Base-by-base conservation (phyloP, 2,888 invertebrate genomes). In the Cataglyphis altisquamis region DNA sequence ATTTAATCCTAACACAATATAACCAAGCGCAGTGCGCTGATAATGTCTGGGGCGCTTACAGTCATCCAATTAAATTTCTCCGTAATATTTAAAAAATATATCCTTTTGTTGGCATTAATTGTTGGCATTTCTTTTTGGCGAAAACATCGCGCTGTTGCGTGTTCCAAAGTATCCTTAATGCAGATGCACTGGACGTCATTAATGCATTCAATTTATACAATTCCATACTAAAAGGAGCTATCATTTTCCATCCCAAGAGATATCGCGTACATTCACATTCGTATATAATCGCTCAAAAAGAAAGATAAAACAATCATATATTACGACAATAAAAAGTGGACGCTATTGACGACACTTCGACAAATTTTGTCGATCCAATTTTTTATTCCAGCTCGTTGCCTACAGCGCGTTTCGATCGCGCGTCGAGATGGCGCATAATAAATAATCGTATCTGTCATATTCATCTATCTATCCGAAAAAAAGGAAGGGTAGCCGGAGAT, bases 391-490 rank as follows among this genome's bases (percentile, higher is more conserved):
- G 18, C 25, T 72, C 78, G 70, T 70, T 78, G 78, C 78, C 60
- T 41, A 36, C 78, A 25, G 45, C 45, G 68, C 52, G 52, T 9
- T 52, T 55, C 77, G 77, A 77, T 57, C 77, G 77, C 72, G 45
- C 72, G 72, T 70, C 78, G 78, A 70, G 78, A 60, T 78, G 72
- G 78, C 72, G 78, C 78, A 72, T 80, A 72, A 80, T 80, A 80
- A 80, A 80, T 80, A 80, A 80, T 80, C 78, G 78, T 72, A 72
- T 80, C 78, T 72, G 78, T 80, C 78, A 45, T 80, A 80, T 80
- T 80, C 78, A 70, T 80, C 78, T 80, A 72, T 80, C 72, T 60
- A 60, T 45, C 21, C 60, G 60, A 39, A 45, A 80, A 80, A 68
- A 68, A 72, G 32, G 45, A 36, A 57, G 29, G 72, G 45, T 32